Evolutionary conservation across 2,113 vertebrate species (phyloP), one percentile per base, ranked within the genome.

Genomic region (Labeo catla): DNA sequence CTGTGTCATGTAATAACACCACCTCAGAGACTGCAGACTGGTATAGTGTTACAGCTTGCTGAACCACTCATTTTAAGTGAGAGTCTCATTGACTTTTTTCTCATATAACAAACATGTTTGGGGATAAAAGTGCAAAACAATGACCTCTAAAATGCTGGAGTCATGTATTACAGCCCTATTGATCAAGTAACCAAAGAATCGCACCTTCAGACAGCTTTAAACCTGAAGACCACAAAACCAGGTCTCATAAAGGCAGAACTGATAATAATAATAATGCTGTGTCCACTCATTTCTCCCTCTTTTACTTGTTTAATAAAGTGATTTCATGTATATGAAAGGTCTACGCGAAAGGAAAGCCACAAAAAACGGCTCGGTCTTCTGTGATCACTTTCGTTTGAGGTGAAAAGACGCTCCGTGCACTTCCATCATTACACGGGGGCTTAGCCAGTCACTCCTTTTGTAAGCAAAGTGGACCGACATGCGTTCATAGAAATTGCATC

Each of bases 401-500:
- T 63, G 57, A 87, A 87, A 83, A 83, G 73, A 49, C 10, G 54
- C 74, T 82, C 47, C 13, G 74, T 85, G 73, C 50, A 23, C 16
- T 73, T 83, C 81, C 68, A 73, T 45, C 68, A 83, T 83, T 83
- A 59, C 49, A 10, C 8, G n/a, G 50, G 13, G 43, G 52, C 66
- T 86, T 52, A 74, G 61, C 43, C 79, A 9, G 78, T 77, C 72
- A 16, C 84, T 86, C 79, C 79, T 80, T 78, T 87, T 86, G 86
- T 87, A 63, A 52, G 45, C 57, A 28, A 76, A 87, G 86, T 76
- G 73, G 82, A 43, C 57, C 12, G 76, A 81, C 80, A 68, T 54
- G 86, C 88, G 81, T 83, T 89, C 86, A 89, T 83, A 83, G 88
- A 89, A 88, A 89, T 76, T 83, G 89, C 84, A 84, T 87, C 81